A percentile compares a stretch with the other conserved stretches of the same genome.
These are phyloP conservation scores for Himalopsyche anomala DNA, from an alignment of 2,888 invertebrate genomes.

Conservation along the genomic window DNA sequence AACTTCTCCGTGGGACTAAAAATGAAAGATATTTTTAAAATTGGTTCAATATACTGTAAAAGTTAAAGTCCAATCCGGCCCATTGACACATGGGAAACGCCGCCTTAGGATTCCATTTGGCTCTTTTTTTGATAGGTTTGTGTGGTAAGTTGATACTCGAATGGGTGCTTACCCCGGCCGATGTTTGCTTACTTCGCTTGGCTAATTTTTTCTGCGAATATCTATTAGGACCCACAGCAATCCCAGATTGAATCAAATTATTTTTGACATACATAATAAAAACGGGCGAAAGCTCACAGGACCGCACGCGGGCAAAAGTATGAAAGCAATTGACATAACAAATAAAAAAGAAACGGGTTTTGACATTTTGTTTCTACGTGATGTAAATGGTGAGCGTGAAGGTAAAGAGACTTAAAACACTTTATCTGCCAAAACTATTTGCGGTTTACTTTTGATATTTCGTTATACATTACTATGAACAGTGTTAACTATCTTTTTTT, in stretches of 20 bases:
- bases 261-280: conserved; percentile 43
- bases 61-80: conserved; percentile 9
- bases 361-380: conserved; percentile 34
- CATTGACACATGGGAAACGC: conserved; percentile 45
- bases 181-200: conserved; percentile 49
- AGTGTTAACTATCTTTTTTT: too few species aligned
- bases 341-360: background rate
- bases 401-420: too few species aligned
- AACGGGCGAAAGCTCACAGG: conserved; percentile 41
- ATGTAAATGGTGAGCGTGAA: background rate
- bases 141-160: conserved; percentile 62
- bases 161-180: conserved; percentile 55
- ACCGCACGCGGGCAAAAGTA: conserved; percentile 36
- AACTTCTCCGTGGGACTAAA: too few species aligned
- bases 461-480: too few species aligned
- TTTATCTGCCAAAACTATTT: too few species aligned
- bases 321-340: conserved; percentile 43
- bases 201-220: conserved; percentile 44
- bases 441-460: too few species aligned
- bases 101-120: conserved; percentile 65
- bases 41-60: background rate
- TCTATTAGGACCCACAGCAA: conserved; percentile 31
- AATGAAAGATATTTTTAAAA: too few species aligned
- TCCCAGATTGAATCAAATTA: conserved; percentile 51
- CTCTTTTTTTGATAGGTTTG: conserved; percentile 64